Conservation (phyloP, 1,140 invertebrate genomes). For the Lasioglossum albipes region DNA sequence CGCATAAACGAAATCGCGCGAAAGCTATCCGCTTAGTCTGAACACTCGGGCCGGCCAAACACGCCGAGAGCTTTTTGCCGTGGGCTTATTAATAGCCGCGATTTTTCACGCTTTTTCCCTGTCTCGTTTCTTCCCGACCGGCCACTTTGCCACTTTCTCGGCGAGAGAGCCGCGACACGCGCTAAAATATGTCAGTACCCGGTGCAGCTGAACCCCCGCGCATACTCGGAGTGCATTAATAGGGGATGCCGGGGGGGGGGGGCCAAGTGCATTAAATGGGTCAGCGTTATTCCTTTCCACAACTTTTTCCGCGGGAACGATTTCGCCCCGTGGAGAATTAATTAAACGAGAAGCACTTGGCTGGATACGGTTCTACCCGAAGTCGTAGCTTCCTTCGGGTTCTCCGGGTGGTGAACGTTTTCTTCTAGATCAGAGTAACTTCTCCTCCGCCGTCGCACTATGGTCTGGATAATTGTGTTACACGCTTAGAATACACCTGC, state of each 20-base stretch:
- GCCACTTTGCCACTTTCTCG: constrained; percentile 12
- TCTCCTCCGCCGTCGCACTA: too few relatives aligned
- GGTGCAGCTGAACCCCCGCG: constrained; percentile 40
- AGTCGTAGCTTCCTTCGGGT: too few relatives aligned
- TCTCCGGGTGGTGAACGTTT: neutral
- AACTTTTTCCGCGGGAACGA: neutral
- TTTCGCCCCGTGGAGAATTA: too few relatives aligned
- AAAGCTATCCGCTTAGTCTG: constrained; percentile 36
- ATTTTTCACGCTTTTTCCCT: constrained; percentile 62
- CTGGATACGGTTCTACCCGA: too few relatives aligned
- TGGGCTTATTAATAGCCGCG: constrained; percentile 62
- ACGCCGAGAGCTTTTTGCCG: constrained; percentile 56
- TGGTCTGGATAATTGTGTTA: too few relatives aligned
- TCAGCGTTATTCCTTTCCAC: neutral
- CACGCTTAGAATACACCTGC: too few relatives aligned
- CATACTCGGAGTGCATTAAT: constrained; percentile 60
- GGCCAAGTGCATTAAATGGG: neutral
- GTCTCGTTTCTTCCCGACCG: constrained; percentile 5
- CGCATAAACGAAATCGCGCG: neutral
- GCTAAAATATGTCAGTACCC: constrained; percentile 54
- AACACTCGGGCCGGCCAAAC: constrained; percentile 30
- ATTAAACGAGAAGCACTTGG: too few relatives aligned
- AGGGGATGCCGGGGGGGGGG: constrained; percentile 22
- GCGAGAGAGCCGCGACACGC: constrained; percentile 11
- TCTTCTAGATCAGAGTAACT: neutral